phyloP scores from a whole-genome alignment of 1,140 invertebrate genomes.

The Pseudomyrmex flavicornis region DNA sequence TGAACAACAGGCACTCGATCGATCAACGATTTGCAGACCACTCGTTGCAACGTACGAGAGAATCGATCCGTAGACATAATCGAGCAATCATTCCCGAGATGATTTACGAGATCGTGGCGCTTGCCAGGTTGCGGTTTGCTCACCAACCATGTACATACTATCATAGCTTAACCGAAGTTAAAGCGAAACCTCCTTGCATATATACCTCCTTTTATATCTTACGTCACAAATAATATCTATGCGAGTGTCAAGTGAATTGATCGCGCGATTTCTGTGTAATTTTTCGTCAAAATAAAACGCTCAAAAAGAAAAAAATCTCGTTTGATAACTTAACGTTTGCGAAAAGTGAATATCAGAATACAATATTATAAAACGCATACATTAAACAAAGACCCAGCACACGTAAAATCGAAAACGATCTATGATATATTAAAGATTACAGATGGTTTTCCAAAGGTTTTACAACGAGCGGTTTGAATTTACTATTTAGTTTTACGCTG shows the following conservation, averaged over 20 bases:
- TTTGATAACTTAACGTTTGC: no score
- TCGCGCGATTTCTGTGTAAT: no score
- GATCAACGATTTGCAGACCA: conserved; percentile 38
- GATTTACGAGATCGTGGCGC: conserved; percentile 67
- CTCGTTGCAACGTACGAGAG: conserved; percentile 56
- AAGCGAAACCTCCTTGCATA: conserved; percentile 11
- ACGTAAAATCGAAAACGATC: no score
- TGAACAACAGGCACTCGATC: conserved; percentile 53
- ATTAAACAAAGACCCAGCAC: no score
- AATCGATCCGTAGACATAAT: conserved; percentile 66
- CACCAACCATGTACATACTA: conserved; percentile 31
- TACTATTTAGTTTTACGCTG: no score
- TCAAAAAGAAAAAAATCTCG: no score
- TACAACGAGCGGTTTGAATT: no score
- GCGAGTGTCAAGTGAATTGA: background rate
- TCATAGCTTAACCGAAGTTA: conserved; percentile 41
- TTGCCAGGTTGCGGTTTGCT: conserved; percentile 48
- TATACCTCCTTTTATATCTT: background rate
- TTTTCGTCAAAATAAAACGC: no score
- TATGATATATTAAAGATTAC: no score
- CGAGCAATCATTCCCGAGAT: conserved; percentile 62
- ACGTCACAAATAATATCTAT: conserved; percentile 4
- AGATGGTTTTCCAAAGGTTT: no score
- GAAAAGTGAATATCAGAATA: no score
- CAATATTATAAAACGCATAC: no score